These are phyloP conservation scores for Rhysida immarginata DNA, from an alignment of 1,140 invertebrate species.

Conservation along the genomic window DNA sequence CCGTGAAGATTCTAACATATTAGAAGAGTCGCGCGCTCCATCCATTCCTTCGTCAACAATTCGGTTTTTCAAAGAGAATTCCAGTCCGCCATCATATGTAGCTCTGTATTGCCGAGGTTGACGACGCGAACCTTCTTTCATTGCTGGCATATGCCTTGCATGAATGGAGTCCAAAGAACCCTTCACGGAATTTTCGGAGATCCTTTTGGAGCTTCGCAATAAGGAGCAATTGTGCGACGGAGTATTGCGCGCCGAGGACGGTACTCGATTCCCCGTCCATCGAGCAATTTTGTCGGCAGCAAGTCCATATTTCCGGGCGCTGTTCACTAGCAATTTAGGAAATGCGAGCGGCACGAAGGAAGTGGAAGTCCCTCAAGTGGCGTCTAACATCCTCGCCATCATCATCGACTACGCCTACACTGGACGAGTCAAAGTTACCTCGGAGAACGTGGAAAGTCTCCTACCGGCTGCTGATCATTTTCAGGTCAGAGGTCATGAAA, in stretches of 20 bases:
- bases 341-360: conserved; percentile 22
- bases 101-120: no score
- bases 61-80: no score
- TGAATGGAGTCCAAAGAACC: conserved; percentile 2
- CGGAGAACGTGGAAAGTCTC: conserved; percentile 43
- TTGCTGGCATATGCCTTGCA: no score
- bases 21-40: no score
- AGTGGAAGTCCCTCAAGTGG: conserved; percentile 25
- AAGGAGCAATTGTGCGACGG: conserved; percentile 43
- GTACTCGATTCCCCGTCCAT: conserved; percentile 43
- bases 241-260: conserved; percentile 39
- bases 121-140: no score
- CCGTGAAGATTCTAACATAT: no score
- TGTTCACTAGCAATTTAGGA: conserved; percentile 44
- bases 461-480: conserved; percentile 45
- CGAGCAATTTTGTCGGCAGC: conserved; percentile 45
- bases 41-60: no score
- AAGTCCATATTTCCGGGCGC: conserved; percentile 48
- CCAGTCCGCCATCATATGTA: no score
- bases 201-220: conserved; percentile 44
- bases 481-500: no score
- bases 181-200: conserved; percentile 36
- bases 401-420: conserved; percentile 52
- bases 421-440: conserved; percentile 38
- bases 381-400: conserved; percentile 27